Evolutionary conservation across 2,113 vertebrate species (phyloP).

Genomic region (Nannospalax galili): DNA sequence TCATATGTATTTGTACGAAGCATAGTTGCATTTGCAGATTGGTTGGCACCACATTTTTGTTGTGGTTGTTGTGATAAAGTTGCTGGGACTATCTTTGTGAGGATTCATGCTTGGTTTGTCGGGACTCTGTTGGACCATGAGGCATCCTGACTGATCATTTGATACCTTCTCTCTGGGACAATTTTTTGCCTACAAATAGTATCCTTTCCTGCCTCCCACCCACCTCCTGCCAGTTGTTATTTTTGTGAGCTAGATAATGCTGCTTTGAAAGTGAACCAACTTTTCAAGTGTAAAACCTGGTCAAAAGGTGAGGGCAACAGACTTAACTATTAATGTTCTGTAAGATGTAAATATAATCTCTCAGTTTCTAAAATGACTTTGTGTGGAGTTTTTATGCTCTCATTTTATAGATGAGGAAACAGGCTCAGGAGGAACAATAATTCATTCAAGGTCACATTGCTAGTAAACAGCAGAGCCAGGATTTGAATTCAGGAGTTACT

Average conservation of each 20-base stretch:
- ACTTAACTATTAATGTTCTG: not conserved
- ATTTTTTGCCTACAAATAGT: not conserved
- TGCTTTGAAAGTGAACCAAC: not conserved
- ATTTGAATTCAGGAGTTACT: not conserved
- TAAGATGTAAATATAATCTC: not conserved
- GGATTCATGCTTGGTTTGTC: not conserved
- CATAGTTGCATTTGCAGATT: not conserved
- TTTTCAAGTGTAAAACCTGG: not conserved
- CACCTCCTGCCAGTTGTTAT: no score
- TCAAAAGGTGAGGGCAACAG: not conserved
- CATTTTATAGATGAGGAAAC: slow-evolving; percentile 31
- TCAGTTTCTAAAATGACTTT: no score
- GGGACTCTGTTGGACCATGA: not conserved
- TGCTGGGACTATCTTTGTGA: not conserved
- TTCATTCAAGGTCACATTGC: not conserved
- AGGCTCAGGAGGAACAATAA: not conserved
- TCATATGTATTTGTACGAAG: not conserved
- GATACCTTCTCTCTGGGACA: not conserved
- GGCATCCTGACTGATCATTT: not conserved
- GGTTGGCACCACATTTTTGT: not conserved
- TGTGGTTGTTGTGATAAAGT: not conserved
- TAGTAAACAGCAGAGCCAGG: not conserved
- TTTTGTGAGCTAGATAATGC: not conserved
- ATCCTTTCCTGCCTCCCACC: no score
- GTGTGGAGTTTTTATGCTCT: not conserved